Evolutionary conservation across 2,888 invertebrate genomes (phyloP).

Genomic region (Drosophila fulvimacula): DNA sequence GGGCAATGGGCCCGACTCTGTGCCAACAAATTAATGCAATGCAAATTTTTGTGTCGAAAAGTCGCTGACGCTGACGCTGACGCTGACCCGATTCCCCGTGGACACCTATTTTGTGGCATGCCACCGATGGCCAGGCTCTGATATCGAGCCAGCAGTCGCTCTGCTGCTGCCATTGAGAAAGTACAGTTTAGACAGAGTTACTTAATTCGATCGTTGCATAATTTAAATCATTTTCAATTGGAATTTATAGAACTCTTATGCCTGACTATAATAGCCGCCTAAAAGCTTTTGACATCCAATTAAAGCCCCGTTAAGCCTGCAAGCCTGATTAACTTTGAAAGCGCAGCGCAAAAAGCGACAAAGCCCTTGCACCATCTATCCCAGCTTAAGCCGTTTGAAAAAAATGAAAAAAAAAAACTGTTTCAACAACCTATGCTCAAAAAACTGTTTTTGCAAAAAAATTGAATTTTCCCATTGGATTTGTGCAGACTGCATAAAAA

Average conservation of each 20-base stretch:
- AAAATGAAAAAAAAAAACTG: constrained; percentile 10
- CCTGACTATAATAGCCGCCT: neutral
- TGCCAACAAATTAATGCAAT: constrained; percentile 61
- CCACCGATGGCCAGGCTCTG: constrained; percentile 33
- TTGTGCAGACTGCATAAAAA: constrained; percentile 27
- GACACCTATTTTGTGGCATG: constrained; percentile 56
- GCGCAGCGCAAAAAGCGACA: constrained; percentile 15
- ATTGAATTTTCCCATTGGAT: constrained; percentile 42
- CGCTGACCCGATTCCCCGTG: constrained; percentile 78
- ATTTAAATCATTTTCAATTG: constrained; percentile 7
- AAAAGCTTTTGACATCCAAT: constrained; percentile 52
- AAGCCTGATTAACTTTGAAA: constrained; percentile 43
- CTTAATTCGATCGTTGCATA: constrained; percentile 11
- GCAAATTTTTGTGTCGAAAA: constrained; percentile 64
- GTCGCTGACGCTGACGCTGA: constrained; percentile 72
- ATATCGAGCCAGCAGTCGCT: constrained; percentile 21
- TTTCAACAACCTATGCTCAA: constrained; percentile 3
- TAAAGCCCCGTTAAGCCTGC: constrained; percentile 44
- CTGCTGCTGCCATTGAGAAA: constrained; percentile 9
- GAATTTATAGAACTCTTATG: constrained; percentile 28
- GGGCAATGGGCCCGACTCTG: neutral
- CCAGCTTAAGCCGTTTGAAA: constrained; percentile 21
- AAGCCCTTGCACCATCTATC: neutral
- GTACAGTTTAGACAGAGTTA: constrained; percentile 18
- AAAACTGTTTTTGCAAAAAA: constrained; percentile 32